These are phyloP conservation scores for Ceyx melanurus DNA, from an alignment of 2,113 vertebrate species.

Conservation along the genomic window DNA sequence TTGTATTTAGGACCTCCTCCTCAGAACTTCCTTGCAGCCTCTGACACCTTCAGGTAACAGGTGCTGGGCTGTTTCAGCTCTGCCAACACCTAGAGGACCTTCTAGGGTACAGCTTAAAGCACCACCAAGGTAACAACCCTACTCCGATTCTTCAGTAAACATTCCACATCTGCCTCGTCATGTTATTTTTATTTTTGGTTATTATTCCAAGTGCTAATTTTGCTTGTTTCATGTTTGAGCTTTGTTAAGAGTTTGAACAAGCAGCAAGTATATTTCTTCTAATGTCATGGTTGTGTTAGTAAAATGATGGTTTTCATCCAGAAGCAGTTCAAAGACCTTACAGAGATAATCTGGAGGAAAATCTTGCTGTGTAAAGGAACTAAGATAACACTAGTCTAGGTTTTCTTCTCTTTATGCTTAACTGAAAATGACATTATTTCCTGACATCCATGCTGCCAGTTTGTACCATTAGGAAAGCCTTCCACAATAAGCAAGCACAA, in stretches of 20 bases:
- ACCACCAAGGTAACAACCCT: not conserved
- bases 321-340: not conserved
- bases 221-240: not conserved
- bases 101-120: not conserved
- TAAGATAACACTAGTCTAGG: not conserved
- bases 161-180: not conserved
- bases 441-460: not conserved
- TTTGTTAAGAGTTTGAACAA: not conserved
- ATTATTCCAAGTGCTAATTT: not conserved
- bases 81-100: not conserved
- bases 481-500: not conserved
- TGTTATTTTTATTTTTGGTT: not conserved
- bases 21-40: not conserved
- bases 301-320: not conserved
- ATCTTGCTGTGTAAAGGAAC: not conserved
- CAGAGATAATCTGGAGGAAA: not conserved
- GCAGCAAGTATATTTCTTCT: not conserved
- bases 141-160: not conserved
- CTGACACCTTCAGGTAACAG: not conserved
- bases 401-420: not conserved
- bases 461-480: not conserved
- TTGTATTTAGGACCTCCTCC: not conserved
- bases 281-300: not conserved
- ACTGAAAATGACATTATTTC: not conserved
- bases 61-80: not conserved